phyloP scores from a whole-genome alignment of 2,797 vertebrate genomes.

The Zenarchopterus dispar region DNA sequence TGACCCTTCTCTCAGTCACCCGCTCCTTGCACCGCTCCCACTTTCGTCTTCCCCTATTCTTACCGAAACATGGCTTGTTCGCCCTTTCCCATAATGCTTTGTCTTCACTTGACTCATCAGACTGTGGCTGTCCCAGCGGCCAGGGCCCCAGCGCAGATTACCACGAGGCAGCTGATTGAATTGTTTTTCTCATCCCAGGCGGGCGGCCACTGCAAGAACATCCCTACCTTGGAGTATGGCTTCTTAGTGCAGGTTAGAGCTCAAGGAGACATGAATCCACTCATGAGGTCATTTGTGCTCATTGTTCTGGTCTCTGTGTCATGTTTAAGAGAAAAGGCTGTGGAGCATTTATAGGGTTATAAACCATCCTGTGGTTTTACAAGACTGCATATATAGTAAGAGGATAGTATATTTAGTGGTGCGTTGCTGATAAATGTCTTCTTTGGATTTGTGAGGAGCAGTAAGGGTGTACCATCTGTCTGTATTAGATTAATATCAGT shows the following conservation, averaged over 20 bases:
- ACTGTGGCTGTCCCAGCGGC: conserved; percentile 87
- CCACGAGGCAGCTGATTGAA: conserved; percentile 91
- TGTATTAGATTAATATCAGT: not conserved
- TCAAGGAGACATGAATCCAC: conserved; percentile 14
- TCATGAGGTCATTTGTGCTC: not conserved
- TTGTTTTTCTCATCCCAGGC: conserved; percentile 90
- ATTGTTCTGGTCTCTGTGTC: not conserved
- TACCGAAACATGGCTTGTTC: conserved; percentile 67
- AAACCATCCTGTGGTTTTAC: too few relatives aligned
- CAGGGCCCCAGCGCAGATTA: conserved; percentile 89
- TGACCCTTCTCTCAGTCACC: conserved; percentile 54
- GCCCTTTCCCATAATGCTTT: conserved; percentile 86
- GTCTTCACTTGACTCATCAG: conserved; percentile 89
- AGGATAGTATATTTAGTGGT: too few relatives aligned
- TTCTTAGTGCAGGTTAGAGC: conserved; percentile 95
- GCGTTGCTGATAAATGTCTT: too few relatives aligned
- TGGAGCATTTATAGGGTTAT: not conserved
- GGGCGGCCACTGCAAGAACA: conserved; percentile 98
- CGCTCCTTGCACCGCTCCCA: conserved; percentile 58
- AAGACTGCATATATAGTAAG: too few relatives aligned
- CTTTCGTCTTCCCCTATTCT: conserved; percentile 63
- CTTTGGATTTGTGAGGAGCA: too few relatives aligned
- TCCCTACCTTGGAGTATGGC: conserved; percentile 97
- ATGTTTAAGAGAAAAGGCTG: not conserved
- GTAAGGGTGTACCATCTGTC: too few relatives aligned